Conservation (phyloP, 2,888 invertebrate species). For the Shargacucullia verbasci region DNA sequence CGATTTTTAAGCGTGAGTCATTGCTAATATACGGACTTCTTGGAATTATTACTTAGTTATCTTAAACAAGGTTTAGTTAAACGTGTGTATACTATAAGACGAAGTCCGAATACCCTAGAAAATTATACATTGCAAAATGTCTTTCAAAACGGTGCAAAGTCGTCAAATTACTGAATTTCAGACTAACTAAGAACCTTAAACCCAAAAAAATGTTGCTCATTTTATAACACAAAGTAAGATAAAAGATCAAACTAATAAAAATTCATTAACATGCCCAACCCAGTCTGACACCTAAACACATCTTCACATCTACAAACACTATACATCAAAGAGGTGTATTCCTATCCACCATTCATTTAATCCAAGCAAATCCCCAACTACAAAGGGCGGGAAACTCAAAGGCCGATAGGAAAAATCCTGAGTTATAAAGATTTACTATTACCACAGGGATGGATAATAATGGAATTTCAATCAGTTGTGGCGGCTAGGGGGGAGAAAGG, state of each 20-base stretch:
- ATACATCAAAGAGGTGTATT: not conserved
- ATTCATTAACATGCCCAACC: constrained; percentile 23
- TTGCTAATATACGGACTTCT: too few relatives aligned
- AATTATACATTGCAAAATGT: too few relatives aligned
- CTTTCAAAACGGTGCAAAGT: too few relatives aligned
- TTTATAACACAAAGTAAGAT: not conserved
- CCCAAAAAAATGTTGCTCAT: not conserved
- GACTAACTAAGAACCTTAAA: not conserved
- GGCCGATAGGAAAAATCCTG: constrained; percentile 77
- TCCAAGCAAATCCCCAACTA: constrained; percentile 72
- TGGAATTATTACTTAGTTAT: too few relatives aligned
- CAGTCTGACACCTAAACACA: constrained; percentile 25
- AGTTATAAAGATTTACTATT: constrained; percentile 81
- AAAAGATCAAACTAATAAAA: not conserved
- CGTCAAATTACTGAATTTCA: too few relatives aligned
- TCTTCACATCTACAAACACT: not conserved
- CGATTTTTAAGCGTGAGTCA: too few relatives aligned
- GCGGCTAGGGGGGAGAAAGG: constrained; percentile 41
- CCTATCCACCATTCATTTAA: constrained; percentile 69
- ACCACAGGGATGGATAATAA: constrained; percentile 82
- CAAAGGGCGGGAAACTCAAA: constrained; percentile 72
- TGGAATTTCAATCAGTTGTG: constrained; percentile 86
- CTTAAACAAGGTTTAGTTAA: too few relatives aligned
- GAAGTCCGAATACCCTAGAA: too few relatives aligned
- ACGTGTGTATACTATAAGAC: too few relatives aligned